Percentiles rank a stretch among this genome's conserved stretches.
Conservation (phyloP, 2,113 vertebrate species). For the Eulacestoma nigropectus region DNA sequence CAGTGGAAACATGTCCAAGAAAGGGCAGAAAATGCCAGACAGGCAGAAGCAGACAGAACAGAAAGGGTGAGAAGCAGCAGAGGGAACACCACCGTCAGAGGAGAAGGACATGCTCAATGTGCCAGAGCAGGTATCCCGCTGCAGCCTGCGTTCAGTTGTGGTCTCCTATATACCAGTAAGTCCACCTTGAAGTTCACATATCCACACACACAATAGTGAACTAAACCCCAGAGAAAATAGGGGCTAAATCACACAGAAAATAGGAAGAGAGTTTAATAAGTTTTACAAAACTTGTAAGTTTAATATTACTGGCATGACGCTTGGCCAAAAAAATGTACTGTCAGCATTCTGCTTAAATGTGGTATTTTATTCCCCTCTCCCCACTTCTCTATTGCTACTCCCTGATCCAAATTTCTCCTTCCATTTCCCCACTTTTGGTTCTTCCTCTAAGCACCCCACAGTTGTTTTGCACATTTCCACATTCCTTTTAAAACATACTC, state of each 20-base stretch:
- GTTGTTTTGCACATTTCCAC: not conserved
- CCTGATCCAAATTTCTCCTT: not conserved
- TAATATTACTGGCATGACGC: not conserved
- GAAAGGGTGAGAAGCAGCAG: not conserved
- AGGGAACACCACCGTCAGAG: not conserved
- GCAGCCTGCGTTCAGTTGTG: not conserved
- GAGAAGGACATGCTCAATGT: accelerated
- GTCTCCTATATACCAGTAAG: not conserved
- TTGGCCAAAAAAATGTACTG: not conserved
- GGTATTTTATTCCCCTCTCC: not conserved
- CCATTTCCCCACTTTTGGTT: not conserved
- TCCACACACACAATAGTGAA: not conserved
- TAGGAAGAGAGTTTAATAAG: not conserved
- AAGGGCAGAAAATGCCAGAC: not conserved
- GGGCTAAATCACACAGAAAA: not conserved
- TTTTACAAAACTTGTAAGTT: not conserved
- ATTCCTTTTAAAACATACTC: not conserved
- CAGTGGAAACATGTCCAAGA: not conserved
- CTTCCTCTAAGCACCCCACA: not conserved
- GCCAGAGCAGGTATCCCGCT: not conserved
- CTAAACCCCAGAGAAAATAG: not conserved
- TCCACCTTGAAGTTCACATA: not conserved
- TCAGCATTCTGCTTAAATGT: not conserved
- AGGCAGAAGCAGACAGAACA: not conserved
- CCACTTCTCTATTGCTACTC: not conserved